Evolutionary conservation across 2,113 vertebrate species (phyloP).

Genomic region (Hymenochirus boettgeri): DNA sequence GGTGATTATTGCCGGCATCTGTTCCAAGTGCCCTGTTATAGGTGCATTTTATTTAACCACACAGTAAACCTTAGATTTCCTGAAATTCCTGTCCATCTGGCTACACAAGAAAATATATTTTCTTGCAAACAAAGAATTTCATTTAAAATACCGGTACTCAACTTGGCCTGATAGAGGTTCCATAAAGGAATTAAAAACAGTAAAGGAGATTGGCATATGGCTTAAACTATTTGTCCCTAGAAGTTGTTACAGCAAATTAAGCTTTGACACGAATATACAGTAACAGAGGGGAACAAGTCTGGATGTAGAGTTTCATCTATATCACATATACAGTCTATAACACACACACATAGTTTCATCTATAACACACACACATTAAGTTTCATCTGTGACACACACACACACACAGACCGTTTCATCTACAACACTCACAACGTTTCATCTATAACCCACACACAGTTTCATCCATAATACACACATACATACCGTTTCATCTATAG

Average conservation of each 20-base stretch:
- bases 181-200: constrained; percentile 29
- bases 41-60: constrained; percentile 24
- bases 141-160: constrained; percentile 11
- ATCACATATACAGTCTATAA: too few relatives aligned
- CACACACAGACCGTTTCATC: too few relatives aligned
- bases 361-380: too few relatives aligned
- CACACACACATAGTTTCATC: too few relatives aligned
- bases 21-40: constrained; percentile 14
- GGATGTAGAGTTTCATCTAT: too few relatives aligned
- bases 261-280: neutral
- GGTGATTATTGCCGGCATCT: neutral
- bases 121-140: constrained; percentile 20
- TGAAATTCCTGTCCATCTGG: constrained; percentile 34
- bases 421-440: too few relatives aligned
- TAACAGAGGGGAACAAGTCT: neutral
- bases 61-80: constrained; percentile 20
- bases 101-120: constrained; percentile 23
- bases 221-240: neutral
- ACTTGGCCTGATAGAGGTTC: constrained; percentile 5
- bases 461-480: too few relatives aligned
- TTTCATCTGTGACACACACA: too few relatives aligned
- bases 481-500: too few relatives aligned
- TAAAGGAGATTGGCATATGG: constrained; percentile 15
- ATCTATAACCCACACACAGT: too few relatives aligned
- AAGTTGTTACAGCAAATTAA: neutral